phyloP scores from a whole-genome alignment of 2,888 invertebrate genomes.

The Aphodius sticticus region DNA sequence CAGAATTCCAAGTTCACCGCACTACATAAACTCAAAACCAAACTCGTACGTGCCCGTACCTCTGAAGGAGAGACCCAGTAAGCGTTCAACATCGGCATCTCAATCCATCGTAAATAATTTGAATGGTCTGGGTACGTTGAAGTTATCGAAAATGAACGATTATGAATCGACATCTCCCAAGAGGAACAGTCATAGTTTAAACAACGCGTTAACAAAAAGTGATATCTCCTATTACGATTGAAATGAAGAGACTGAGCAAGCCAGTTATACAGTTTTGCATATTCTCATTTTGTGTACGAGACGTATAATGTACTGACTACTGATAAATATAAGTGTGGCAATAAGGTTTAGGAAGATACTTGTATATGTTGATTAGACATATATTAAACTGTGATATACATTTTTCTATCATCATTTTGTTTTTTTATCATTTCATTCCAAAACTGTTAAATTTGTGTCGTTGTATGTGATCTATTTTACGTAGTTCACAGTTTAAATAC shows the following conservation, averaged over 20 bases:
- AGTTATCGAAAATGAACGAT: slow-evolving; percentile 75
- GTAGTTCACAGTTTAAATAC: not conserved
- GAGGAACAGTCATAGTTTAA: slow-evolving; percentile 74
- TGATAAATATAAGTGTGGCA: not conserved
- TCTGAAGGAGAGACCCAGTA: slow-evolving; percentile 71
- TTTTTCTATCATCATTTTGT: not conserved
- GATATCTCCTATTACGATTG: slow-evolving; percentile 44
- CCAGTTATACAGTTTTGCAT: not conserved
- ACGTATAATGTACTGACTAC: not conserved
- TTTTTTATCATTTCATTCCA: not conserved
- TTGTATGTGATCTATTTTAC: not conserved
- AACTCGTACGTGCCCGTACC: slow-evolving; percentile 87
- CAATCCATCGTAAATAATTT: slow-evolving; percentile 54
- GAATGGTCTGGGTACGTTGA: slow-evolving; percentile 54
- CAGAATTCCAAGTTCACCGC: slow-evolving; percentile 78
- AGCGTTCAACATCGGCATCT: slow-evolving; percentile 56
- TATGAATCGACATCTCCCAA: slow-evolving; percentile 75
- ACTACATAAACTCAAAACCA: slow-evolving; percentile 82
- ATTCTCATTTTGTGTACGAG: not conserved
- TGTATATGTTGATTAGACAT: not conserved
- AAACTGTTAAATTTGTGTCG: not conserved
- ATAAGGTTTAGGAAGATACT: not conserved
- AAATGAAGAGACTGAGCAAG: slow-evolving; percentile 19
- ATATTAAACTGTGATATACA: not conserved
- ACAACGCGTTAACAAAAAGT: slow-evolving; percentile 64